phyloP scores from a whole-genome alignment of 2,888 invertebrate genomes.

The Chouioia cunea region DNA sequence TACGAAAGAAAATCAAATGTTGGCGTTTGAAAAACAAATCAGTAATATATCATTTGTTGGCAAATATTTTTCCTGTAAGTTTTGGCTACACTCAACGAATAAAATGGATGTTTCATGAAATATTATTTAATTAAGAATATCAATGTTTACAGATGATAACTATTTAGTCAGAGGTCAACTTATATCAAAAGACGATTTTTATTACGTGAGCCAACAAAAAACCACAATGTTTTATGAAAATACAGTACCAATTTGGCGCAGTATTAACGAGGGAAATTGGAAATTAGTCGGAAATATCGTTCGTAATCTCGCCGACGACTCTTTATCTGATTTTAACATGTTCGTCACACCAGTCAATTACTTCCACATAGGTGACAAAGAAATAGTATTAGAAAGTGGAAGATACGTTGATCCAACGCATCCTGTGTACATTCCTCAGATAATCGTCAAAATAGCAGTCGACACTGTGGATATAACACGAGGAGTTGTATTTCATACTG shows the following conservation, averaged over 20 bases:
- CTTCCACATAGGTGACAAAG: background rate
- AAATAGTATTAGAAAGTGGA: background rate
- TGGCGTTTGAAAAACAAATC: background rate
- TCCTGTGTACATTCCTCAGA: background rate
- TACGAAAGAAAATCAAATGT: background rate
- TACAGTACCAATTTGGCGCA: constrained; percentile 14
- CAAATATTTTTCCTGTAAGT: no score
- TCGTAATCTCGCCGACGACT: background rate
- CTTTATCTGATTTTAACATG: no score
- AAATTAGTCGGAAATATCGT: constrained; percentile 5
- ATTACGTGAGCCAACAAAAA: background rate
- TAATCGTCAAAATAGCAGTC: background rate
- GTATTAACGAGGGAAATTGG: constrained; percentile 25
- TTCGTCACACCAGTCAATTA: background rate
- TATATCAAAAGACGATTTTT: constrained; percentile 17
- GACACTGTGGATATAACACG: no score
- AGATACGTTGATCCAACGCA: no score
- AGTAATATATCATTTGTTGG: no score
- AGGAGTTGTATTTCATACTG: no score
- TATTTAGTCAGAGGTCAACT: constrained; percentile 17
- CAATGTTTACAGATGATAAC: constrained; percentile 4
- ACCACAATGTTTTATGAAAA: constrained; percentile 10
- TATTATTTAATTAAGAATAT: no score
- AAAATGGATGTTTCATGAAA: no score
- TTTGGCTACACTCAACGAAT: no score